phyloP scores from a whole-genome alignment of 2,888 invertebrate species.

The Phoronis australis region DNA sequence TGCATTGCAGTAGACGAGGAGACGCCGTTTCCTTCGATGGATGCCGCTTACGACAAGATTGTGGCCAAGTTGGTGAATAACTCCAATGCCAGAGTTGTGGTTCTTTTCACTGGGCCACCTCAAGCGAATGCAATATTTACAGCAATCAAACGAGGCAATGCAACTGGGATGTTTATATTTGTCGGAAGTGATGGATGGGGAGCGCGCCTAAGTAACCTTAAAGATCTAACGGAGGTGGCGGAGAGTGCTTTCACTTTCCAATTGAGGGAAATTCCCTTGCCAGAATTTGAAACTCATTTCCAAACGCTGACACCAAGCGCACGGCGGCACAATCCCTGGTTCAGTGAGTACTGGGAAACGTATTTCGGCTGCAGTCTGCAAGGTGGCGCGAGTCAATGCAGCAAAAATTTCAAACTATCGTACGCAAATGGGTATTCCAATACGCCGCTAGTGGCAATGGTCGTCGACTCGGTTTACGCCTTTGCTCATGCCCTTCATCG shows the following conservation, averaged over 20 bases:
- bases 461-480: conserved; percentile 30
- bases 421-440: conserved; percentile 1
- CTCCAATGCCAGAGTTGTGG: conserved; percentile 25
- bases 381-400: conserved; percentile 1
- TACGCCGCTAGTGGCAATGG: conserved; percentile 6
- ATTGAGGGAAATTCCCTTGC: conserved; percentile 8
- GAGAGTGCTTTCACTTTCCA: conserved; percentile 24
- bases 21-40: too few species aligned
- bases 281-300: conserved; percentile 27
- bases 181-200: conserved; percentile 37
- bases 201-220: conserved; percentile 14
- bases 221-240: conserved; percentile 18
- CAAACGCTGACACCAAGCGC: conserved; percentile 17
- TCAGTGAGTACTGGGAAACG: conserved; percentile 30
- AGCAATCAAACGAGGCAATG: conserved; percentile 17
- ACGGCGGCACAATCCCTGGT: conserved; percentile 27
- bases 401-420: background rate
- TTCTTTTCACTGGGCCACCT: conserved; percentile 35
- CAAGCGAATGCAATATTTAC: conserved; percentile 22
- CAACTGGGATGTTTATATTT: conserved; percentile 35
- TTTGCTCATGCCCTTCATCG: conserved; percentile 25
- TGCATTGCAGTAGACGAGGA: background rate
- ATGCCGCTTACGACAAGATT: conserved; percentile 8
- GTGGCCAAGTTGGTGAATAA: conserved; percentile 11
- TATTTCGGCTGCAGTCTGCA: conserved; percentile 24